A percentile compares a stretch with the other conserved stretches of the same genome.
Conservation (phyloP, 2,888 invertebrate species). For the Papilio protenor region DNA sequence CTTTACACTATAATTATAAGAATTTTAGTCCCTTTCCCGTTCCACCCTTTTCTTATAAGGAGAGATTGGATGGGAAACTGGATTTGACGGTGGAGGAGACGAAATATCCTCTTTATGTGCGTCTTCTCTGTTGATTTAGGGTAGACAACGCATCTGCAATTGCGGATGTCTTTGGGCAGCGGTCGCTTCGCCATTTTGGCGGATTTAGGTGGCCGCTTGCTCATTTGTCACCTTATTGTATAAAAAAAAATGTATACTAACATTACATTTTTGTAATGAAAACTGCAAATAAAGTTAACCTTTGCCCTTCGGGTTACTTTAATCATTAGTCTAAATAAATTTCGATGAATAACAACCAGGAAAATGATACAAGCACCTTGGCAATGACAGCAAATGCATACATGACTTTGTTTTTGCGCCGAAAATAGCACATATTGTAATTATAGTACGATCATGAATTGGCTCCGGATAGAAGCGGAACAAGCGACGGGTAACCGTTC, state of each 20-base stretch:
- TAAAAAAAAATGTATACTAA: not conserved
- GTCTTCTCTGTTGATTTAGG: no score
- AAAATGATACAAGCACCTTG: constrained; percentile 22
- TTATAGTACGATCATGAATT: constrained; percentile 41
- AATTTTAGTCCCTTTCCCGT: no score
- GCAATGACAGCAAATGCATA: constrained; percentile 30
- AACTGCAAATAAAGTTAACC: not conserved
- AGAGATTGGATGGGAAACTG: no score
- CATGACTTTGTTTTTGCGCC: constrained; percentile 30
- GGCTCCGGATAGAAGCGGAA: constrained; percentile 38
- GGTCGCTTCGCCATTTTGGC: no score
- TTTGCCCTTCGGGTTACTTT: not conserved
- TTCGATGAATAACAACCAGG: constrained; percentile 4
- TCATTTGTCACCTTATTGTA: no score
- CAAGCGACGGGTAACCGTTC: constrained; percentile 29
- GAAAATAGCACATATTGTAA: constrained; percentile 36
- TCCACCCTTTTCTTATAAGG: no score
- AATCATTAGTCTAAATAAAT: not conserved
- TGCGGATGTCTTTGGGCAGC: no score
- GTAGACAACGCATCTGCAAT: no score
- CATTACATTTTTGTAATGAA: not conserved
- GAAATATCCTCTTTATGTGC: no score
- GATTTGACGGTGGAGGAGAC: no score
- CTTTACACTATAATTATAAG: no score
- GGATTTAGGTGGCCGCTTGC: no score